A percentile compares a stretch with the other conserved stretches of the same genome.
Evolutionary conservation across 2,113 vertebrate species (phyloP).

Genomic region (Paracanthobrama guichenoti): DNA sequence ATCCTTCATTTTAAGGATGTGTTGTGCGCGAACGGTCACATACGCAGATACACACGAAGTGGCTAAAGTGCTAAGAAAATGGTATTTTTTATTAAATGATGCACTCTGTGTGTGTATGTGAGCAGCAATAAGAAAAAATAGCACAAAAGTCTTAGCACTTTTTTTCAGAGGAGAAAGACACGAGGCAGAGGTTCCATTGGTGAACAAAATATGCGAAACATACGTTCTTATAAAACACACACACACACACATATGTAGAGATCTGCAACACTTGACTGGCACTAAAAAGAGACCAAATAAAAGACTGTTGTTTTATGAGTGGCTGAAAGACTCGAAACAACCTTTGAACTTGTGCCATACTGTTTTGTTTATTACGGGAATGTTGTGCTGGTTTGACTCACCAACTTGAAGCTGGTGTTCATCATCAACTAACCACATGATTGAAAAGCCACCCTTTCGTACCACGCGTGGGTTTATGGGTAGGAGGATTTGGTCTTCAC

Average conservation of each 20-base stretch:
- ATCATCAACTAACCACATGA: slow-evolving; percentile 22
- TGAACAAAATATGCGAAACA: not conserved
- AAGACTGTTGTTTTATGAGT: slow-evolving; percentile 2
- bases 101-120: slow-evolving; percentile 30
- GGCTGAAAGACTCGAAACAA: not conserved
- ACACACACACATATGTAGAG: not conserved
- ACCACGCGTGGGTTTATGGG: slow-evolving; percentile 41
- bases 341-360: slow-evolving; percentile 4
- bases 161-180: slow-evolving; percentile 10
- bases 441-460: slow-evolving; percentile 52
- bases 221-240: slow-evolving; percentile 6
- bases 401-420: slow-evolving; percentile 10
- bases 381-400: slow-evolving; percentile 33
- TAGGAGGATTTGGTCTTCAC: slow-evolving; percentile 67
- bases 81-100: slow-evolving; percentile 18
- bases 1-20: slow-evolving; percentile 15
- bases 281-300: slow-evolving; percentile 41
- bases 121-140: slow-evolving; percentile 28
- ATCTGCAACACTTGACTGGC: slow-evolving; percentile 30
- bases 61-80: not conserved
- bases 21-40: not conserved
- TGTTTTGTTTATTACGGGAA: slow-evolving; percentile 4
- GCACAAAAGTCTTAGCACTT: slow-evolving; percentile 35
- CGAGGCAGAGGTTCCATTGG: not conserved
- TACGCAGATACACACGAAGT: not conserved